phyloP scores from a whole-genome alignment of 2,797 vertebrate species.

The Phrynocephalus vlangalii region DNA sequence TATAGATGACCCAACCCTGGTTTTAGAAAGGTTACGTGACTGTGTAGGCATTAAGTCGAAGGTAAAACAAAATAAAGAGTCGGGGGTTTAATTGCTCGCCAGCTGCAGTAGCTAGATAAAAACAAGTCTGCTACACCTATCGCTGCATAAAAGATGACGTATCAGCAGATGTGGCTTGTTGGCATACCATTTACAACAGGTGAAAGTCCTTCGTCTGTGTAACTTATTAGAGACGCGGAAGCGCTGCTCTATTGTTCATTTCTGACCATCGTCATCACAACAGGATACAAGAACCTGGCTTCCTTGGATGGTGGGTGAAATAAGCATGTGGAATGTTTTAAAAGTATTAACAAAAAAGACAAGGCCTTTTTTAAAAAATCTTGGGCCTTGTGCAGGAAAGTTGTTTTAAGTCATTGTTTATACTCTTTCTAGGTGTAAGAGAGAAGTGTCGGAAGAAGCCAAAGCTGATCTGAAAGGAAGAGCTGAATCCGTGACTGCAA shows the following conservation, averaged over 20 bases:
- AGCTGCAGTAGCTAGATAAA: neutral
- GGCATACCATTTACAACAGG: neutral
- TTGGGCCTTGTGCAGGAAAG: neutral
- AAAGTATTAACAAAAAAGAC: neutral
- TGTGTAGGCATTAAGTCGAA: too few species aligned
- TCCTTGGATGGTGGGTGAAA: neutral
- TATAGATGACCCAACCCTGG: too few species aligned
- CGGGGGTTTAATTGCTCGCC: neutral
- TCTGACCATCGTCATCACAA: neutral
- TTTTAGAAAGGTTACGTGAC: too few species aligned
- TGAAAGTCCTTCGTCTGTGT: neutral
- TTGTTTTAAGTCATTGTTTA: neutral
- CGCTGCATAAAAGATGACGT: neutral
- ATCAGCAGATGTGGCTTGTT: neutral
- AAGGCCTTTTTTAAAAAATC: neutral
- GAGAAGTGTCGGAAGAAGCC: neutral
- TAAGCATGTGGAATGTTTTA: neutral
- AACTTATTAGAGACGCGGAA: neutral
- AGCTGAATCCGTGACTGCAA: neutral
- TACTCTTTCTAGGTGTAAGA: neutral
- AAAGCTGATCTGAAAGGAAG: neutral
- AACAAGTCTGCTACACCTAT: neutral
- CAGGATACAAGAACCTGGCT: neutral
- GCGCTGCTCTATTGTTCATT: neutral
- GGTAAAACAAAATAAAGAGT: neutral